Percentiles rank a stretch among this genome's conserved stretches.
These are phyloP conservation scores for Anoplolepis gracilipes DNA, from an alignment of 1,140 invertebrate species.

Conservation along the genomic window DNA sequence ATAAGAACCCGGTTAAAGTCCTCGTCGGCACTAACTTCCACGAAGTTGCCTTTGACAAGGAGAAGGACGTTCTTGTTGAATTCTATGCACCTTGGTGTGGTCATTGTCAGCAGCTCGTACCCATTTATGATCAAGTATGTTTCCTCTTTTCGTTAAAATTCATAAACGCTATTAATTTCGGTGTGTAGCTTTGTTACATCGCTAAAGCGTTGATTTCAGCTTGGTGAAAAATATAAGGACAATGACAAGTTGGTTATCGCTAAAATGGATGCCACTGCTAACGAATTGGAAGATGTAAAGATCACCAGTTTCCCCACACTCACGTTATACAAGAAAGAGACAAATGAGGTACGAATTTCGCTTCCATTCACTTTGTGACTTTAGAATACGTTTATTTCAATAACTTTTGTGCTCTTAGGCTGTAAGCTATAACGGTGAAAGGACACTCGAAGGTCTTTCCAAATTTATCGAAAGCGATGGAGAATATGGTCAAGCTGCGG, in stretches of 20 bases:
- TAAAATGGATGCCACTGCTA: constrained; percentile 99
- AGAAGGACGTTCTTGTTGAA: constrained; percentile 98
- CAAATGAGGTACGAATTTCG: constrained; percentile 91
- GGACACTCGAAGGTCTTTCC: constrained; percentile 96
- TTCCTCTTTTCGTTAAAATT: background rate
- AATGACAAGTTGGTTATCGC: constrained; percentile 95
- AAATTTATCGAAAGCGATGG: constrained; percentile 96
- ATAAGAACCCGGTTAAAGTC: constrained; percentile 97
- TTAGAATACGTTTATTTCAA: background rate
- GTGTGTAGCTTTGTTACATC: background rate
- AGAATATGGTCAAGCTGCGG: constrained; percentile 88
- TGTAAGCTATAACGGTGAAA: constrained; percentile 97
- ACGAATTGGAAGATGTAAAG: constrained; percentile 98
- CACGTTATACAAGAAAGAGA: constrained; percentile 96
- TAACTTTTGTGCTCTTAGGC: constrained; percentile 85
- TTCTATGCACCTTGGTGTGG: constrained; percentile 99
- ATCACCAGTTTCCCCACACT: constrained; percentile 98
- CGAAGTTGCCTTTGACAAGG: constrained; percentile 94
- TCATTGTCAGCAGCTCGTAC: constrained; percentile 98
- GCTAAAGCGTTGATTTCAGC: constrained; percentile 81
- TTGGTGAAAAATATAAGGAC: constrained; percentile 95
- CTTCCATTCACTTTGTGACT: background rate
- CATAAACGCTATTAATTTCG: background rate
- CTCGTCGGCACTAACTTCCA: constrained; percentile 98
- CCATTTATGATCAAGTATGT: constrained; percentile 94